phyloP scores from a whole-genome alignment of 2,888 invertebrate genomes.

The Tyria jacobaeae region DNA sequence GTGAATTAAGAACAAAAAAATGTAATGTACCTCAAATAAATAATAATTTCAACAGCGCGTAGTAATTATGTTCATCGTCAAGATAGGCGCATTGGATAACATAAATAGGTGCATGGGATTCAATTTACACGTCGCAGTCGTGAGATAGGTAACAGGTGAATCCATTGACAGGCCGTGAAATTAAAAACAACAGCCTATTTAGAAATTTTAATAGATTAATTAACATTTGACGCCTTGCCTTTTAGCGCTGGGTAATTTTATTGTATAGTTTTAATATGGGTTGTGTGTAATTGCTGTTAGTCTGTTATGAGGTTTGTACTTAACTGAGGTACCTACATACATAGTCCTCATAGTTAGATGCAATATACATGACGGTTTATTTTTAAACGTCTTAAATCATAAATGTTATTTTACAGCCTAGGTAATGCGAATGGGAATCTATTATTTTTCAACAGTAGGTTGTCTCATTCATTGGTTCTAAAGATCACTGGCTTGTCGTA shows the following conservation, averaged over 20 bases:
- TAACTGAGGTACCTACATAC: too few relatives aligned
- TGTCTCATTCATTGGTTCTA: constrained; percentile 13
- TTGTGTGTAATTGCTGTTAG: neutral
- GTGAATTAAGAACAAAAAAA: constrained; percentile 3
- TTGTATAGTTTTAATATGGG: neutral
- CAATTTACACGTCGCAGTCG: constrained; percentile 33
- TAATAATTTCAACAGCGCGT: constrained; percentile 25
- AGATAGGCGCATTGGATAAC: constrained; percentile 45
- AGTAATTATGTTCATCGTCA: constrained; percentile 25
- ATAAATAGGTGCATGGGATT: constrained; percentile 24
- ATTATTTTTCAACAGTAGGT: constrained; percentile 20
- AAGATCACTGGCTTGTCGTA: constrained; percentile 24
- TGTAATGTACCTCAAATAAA: constrained; percentile 4
- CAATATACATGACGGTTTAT: too few relatives aligned
- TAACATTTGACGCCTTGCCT: constrained; percentile 1
- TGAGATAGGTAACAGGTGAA: constrained; percentile 19
- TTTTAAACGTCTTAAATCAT: too few relatives aligned
- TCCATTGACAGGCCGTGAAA: constrained; percentile 47
- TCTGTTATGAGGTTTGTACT: neutral
- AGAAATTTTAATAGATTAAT: constrained; percentile 36
- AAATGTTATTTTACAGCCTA: too few relatives aligned
- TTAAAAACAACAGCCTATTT: constrained; percentile 34
- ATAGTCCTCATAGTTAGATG: too few relatives aligned
- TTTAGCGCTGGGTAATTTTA: neutral
- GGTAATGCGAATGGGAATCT: neutral